Base-by-base conservation (phyloP, 2,113 vertebrate species). In the Chloropsis hardwickii region DNA sequence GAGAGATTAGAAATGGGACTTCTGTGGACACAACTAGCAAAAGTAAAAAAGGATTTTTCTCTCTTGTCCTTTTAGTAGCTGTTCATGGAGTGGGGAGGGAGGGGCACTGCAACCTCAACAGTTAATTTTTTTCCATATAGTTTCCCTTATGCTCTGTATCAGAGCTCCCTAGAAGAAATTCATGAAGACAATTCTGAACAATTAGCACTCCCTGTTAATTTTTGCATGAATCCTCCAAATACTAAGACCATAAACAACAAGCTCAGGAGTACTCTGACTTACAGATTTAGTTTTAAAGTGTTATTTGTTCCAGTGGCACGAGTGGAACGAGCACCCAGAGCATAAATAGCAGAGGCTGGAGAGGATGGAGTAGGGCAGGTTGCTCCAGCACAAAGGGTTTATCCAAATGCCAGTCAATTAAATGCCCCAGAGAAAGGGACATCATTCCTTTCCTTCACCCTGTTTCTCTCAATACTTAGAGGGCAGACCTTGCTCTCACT, bases 1-100 rank as follows among this genome's bases (percentile, higher is more conserved):
- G 88, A 89, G 92, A 87, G n/a, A 94, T 87, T 88, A 93, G 87
- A 94, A 79, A 90, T 94, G 67, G 73, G 57, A 94, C 64, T 97
- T 95, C 5, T 58, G 50, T 79, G 78, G 96, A 95, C 96, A 90
- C 57, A 88, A 83, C 73, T 54, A 69, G 39, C 56, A 60, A 80
- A 93, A 86, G 58, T 65, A 90, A 33, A 45, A 62, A 79, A 50
- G 64, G 18, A 3, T 71, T 92, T 94, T 92, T 54, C 37, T 45
- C 14, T 42, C 33, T 51, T 18, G 22, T 86, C 28, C 51, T 77
- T 72, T 71, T 24, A 85, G 89, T 42, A 94, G 48, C 54, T 94
- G 24, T 76, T 78, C 91, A 76, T 51, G 70, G 67, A 90, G 89
- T 28, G 53, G 57, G n/a, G 80, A 81, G 15, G 29, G 33, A 78